Conservation (phyloP, 1,140 invertebrate genomes). For the Teleogryllus occipitalis region DNA sequence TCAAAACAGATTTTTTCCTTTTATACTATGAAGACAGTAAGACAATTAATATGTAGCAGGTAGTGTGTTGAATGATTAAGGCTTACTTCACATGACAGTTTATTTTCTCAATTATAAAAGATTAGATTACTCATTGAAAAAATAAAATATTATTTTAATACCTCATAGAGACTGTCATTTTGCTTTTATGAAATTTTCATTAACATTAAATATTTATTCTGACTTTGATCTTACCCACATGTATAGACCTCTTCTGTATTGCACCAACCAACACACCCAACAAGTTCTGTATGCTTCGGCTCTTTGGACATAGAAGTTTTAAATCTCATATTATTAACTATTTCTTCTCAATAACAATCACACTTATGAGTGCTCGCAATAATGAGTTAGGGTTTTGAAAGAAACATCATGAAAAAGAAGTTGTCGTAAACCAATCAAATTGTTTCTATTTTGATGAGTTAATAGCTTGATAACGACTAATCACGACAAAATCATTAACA, state of each 20-base stretch:
- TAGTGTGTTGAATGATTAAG: no score
- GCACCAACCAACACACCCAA: conserved; percentile 85
- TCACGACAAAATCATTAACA: no score
- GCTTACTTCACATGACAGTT: not conserved
- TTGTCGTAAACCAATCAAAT: no score
- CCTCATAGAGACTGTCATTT: not conserved
- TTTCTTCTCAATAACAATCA: no score
- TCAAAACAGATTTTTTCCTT: no score
- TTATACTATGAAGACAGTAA: no score
- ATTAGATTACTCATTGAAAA: not conserved
- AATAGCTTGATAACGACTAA: no score
- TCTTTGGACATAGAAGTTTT: conserved; percentile 66
- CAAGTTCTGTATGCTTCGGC: conserved; percentile 61
- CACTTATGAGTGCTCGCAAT: no score
- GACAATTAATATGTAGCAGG: no score
- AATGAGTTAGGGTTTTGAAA: no score
- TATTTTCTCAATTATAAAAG: not conserved
- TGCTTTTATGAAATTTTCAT: not conserved
- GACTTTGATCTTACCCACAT: conserved; percentile 52
- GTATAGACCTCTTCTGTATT: conserved; percentile 87
- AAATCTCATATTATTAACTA: conserved; percentile 55
- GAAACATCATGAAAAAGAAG: no score
- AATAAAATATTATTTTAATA: not conserved
- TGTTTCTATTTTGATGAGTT: no score
- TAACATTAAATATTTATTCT: not conserved